Evolutionary conservation across 1,140 invertebrate species (phyloP), one percentile per base, ranked within the genome.

Genomic region (Drosophila pallidifrons): DNA sequence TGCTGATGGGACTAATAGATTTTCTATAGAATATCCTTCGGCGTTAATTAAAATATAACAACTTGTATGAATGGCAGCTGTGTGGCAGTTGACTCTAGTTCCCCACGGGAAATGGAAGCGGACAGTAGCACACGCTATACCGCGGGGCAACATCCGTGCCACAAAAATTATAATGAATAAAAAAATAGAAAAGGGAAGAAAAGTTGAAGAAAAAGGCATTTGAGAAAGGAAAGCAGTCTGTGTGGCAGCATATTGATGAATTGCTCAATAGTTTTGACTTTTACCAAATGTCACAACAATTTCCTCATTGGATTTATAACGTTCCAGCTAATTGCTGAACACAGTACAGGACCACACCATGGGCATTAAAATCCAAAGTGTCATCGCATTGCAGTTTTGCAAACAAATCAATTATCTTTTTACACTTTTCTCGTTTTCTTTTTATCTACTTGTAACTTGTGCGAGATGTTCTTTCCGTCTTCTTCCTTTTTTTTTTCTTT

Each of bases 321-420:
- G 63, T 87, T 86, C 73, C 77, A 61, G 69, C 83, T 87, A 87
- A 87, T 67, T 79, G 63, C 32, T 8, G 47, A 38, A 32, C 30
- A 32, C 30, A 7, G 30, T 61, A 75, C 51, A 46, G 47, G 83
- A 88, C 85, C 85, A 89, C 85, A 89, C 83, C 59, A 57, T 51
- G 70, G 59, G 55, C 77, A 57, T 45, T 47, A 79, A 79, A 81
- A 81, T 79, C 68, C 43, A 63, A 25, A 89, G 75, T 89, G 85
- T 89, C 83, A 89, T 89, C 81, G 80, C 81, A 81, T 81, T 71
- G 63, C 77, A 89, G 35, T 89, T 89, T 89, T 67, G 85, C 85
- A 89, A 89, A 85, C 77, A 74, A 85, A 85, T 89, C 81, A 89
- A 89, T 89, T 89, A 89, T 46, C 78, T 74, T 52, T 64, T 74